These are phyloP conservation scores for Phragmatobia fuliginosa DNA, from an alignment of 2,888 invertebrate species.

Conservation along the genomic window DNA sequence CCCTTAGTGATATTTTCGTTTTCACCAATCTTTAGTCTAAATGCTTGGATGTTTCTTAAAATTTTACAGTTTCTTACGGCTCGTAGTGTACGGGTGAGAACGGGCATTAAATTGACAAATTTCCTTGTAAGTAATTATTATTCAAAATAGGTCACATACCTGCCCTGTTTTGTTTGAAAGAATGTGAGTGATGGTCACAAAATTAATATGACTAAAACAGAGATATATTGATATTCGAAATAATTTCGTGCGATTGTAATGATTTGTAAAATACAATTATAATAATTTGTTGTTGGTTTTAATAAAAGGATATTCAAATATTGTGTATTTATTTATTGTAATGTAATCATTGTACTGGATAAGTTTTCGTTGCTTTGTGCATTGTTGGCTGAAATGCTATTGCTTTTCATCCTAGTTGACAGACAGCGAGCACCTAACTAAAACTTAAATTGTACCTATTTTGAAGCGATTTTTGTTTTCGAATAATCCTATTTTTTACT, in stretches of 20 bases:
- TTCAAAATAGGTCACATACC: background rate
- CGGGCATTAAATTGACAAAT: background rate
- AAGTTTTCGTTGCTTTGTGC: background rate
- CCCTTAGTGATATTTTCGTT: too few relatives aligned
- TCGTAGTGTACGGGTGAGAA: too few relatives aligned
- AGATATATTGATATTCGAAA: background rate
- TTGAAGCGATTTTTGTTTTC: too few relatives aligned
- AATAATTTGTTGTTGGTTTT: conserved; percentile 12
- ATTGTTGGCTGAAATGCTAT: too few relatives aligned
- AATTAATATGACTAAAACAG: background rate
- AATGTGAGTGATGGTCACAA: background rate
- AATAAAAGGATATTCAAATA: conserved; percentile 6
- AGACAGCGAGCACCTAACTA: too few relatives aligned
- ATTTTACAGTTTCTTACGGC: too few relatives aligned
- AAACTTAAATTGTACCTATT: too few relatives aligned
- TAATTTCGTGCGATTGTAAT: background rate
- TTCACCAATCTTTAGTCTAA: too few relatives aligned
- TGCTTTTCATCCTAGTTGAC: too few relatives aligned
- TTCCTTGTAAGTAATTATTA: background rate
- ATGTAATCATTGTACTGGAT: background rate
- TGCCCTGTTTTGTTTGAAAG: background rate
- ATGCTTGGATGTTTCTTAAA: too few relatives aligned
- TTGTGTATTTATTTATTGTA: background rate
- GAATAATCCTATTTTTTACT: too few relatives aligned
- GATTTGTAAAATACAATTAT: background rate